Evolutionary conservation across 2,888 invertebrate genomes (phyloP).

Genomic region (Synanthedon tipuliformis): DNA sequence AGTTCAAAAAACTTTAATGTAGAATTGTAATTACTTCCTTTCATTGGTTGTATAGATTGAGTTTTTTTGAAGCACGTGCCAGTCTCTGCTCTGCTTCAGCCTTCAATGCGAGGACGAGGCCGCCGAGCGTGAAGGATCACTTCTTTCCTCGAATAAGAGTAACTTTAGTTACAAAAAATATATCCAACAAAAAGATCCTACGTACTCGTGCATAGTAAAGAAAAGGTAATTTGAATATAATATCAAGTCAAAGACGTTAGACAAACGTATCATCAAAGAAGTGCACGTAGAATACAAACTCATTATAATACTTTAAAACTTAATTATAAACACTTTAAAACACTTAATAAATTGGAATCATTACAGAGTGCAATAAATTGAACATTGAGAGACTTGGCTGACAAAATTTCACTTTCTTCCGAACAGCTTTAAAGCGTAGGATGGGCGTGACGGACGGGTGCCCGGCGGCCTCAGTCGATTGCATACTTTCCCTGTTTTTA

Average conservation of each 20-base stretch:
- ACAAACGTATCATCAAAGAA: too few species aligned
- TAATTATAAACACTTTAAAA: background rate
- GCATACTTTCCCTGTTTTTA: constrained; percentile 67
- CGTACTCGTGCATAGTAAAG: too few species aligned
- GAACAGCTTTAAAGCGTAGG: constrained; percentile 29
- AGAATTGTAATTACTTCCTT: constrained; percentile 38
- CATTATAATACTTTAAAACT: background rate
- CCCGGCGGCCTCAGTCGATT: constrained; percentile 45
- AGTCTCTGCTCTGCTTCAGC: constrained; percentile 14
- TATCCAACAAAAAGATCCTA: too few species aligned
- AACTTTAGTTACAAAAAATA: background rate
- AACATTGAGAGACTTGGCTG: constrained; percentile 17
- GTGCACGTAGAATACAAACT: background rate
- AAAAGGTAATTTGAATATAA: too few species aligned
- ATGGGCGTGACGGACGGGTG: constrained; percentile 47
- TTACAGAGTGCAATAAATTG: constrained; percentile 5
- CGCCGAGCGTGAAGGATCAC: constrained; percentile 39
- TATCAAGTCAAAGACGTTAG: too few species aligned
- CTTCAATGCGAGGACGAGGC: constrained; percentile 34
- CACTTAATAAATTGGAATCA: background rate
- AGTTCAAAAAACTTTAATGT: constrained; percentile 35
- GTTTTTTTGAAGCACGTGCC: constrained; percentile 32
- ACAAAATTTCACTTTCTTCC: constrained; percentile 60
- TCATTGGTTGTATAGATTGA: constrained; percentile 11
- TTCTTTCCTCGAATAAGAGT: background rate